A percentile compares a stretch with the other conserved stretches of the same genome.
phyloP scores from a whole-genome alignment of 92 coral and sea anemone genomes.

The Phenganax marumi region DNA sequence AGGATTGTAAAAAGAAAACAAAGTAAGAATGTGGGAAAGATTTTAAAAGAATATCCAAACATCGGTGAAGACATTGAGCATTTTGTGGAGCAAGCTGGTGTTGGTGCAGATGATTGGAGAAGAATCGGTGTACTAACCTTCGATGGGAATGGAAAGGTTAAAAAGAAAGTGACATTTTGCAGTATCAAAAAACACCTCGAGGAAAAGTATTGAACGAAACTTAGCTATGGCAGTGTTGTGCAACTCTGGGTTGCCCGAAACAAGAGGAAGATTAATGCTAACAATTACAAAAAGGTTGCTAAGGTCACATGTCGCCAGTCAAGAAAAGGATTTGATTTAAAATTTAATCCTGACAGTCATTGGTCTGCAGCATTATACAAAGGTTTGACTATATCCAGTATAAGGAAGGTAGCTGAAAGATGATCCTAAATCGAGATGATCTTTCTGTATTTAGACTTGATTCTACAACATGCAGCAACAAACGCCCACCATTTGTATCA shows the following conservation, averaged over 20 bases:
- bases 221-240: neutral
- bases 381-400: slow-evolving; percentile 29
- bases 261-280: neutral
- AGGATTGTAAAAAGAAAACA: slow-evolving; percentile 27
- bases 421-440: slow-evolving; percentile 32
- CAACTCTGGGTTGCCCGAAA: neutral
- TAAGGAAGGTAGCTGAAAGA: slow-evolving; percentile 21
- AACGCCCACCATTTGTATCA: slow-evolving; percentile 31
- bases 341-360: slow-evolving; percentile 48
- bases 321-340: neutral
- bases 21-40: slow-evolving; percentile 26
- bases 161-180: slow-evolving; percentile 10
- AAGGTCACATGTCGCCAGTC: neutral
- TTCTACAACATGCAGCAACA: slow-evolving; percentile 35
- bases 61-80: slow-evolving; percentile 17
- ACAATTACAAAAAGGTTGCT: slow-evolving; percentile 2
- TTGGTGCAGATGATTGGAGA: slow-evolving; percentile 32
- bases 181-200: neutral
- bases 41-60: slow-evolving; percentile 14
- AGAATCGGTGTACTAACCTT: slow-evolving; percentile 24
- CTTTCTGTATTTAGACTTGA: slow-evolving; percentile 34
- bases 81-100: slow-evolving; percentile 1
- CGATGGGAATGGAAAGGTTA: slow-evolving; percentile 13
- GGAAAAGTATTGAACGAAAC: neutral
- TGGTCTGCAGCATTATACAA: slow-evolving; percentile 50